These are phyloP conservation scores for Caenorhabditis sulstoni DNA, from an alignment of 2,888 invertebrate genomes.

Conservation along the genomic window DNA sequence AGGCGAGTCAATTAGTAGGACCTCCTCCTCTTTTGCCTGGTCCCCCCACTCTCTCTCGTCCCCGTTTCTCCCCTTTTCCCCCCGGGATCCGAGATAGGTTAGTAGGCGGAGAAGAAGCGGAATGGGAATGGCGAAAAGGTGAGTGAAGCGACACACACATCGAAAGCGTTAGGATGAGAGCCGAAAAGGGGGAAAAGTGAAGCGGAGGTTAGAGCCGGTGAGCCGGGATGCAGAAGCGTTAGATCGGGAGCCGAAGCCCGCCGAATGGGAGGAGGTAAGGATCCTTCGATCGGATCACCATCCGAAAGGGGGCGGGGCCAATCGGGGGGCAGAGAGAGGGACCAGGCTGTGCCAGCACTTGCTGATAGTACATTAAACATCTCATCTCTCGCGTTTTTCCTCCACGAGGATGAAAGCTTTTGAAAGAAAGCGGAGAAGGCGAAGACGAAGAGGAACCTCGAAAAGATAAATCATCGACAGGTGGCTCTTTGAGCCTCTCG, in stretches of 20 bases:
- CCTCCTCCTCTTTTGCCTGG: too few relatives aligned
- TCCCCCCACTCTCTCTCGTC: too few relatives aligned
- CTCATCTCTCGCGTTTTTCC: not conserved
- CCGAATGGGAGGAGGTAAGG: too few relatives aligned
- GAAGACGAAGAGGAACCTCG: constrained; percentile 28
- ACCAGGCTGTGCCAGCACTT: constrained; percentile 24
- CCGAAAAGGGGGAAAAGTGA: not conserved
- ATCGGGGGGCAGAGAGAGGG: constrained; percentile 20
- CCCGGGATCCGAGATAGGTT: too few relatives aligned
- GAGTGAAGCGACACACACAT: too few relatives aligned
- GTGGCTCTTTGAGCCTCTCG: constrained; percentile 11
- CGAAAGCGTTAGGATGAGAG: too few relatives aligned
- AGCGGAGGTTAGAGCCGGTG: too few relatives aligned
- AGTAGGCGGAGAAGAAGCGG: too few relatives aligned
- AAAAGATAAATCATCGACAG: constrained; percentile 54
- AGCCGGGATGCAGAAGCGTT: too few relatives aligned
- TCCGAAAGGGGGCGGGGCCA: constrained; percentile 15
- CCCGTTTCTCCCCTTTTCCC: too few relatives aligned
- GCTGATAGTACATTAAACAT: constrained; percentile 54
- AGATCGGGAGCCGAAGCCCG: not conserved
- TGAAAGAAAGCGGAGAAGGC: constrained; percentile 2
- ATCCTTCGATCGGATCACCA: constrained; percentile 1
- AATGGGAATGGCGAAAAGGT: too few relatives aligned
- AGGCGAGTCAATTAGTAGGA: not conserved
- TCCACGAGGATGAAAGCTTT: not conserved